A percentile compares a stretch with the other conserved stretches of the same genome.
These are phyloP conservation scores for Operophtera brumata DNA, from an alignment of 2,888 invertebrate species.

Conservation along the genomic window DNA sequence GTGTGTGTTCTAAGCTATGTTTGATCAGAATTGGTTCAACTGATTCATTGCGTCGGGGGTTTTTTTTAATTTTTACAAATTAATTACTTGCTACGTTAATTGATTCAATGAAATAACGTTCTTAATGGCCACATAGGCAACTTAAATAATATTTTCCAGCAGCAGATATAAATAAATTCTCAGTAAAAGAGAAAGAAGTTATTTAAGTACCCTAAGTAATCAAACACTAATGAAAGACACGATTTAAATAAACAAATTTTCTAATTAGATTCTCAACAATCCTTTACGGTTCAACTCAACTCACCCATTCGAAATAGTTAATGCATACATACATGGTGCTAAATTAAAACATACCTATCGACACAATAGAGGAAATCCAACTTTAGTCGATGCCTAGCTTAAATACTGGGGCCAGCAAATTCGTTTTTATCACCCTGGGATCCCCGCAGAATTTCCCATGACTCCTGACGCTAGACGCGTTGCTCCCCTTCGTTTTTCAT, in stretches of 20 bases:
- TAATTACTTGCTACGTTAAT: too few relatives aligned
- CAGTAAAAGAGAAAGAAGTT: too few relatives aligned
- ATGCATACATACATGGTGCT: slow-evolving; percentile 27
- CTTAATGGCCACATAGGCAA: too few relatives aligned
- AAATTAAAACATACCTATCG: slow-evolving; percentile 29
- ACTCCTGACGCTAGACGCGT: slow-evolving; percentile 42
- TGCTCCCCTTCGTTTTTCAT: slow-evolving; percentile 48
- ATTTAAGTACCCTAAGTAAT: too few relatives aligned
- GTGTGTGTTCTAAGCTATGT: too few relatives aligned
- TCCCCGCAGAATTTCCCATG: slow-evolving; percentile 74
- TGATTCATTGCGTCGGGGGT: too few relatives aligned
- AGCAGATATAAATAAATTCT: too few relatives aligned
- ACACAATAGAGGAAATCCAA: slow-evolving; percentile 60
- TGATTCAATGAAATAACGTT: too few relatives aligned
- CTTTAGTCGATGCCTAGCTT: slow-evolving; percentile 50
- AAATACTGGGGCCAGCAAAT: slow-evolving; percentile 49
- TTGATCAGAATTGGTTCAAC: too few relatives aligned
- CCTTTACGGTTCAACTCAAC: slow-evolving; percentile 17
- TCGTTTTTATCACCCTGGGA: slow-evolving; percentile 52
- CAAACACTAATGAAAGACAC: too few relatives aligned
- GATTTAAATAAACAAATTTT: slow-evolving; percentile 3
- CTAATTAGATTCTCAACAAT: slow-evolving; percentile 12
- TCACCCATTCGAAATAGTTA: slow-evolving; percentile 22
- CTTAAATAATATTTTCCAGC: too few relatives aligned
- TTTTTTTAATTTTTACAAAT: too few relatives aligned